A percentile compares a stretch with the other conserved stretches of the same genome.
phyloP scores from a whole-genome alignment of 2,113 vertebrate species.

The Dermatemys mawii region DNA sequence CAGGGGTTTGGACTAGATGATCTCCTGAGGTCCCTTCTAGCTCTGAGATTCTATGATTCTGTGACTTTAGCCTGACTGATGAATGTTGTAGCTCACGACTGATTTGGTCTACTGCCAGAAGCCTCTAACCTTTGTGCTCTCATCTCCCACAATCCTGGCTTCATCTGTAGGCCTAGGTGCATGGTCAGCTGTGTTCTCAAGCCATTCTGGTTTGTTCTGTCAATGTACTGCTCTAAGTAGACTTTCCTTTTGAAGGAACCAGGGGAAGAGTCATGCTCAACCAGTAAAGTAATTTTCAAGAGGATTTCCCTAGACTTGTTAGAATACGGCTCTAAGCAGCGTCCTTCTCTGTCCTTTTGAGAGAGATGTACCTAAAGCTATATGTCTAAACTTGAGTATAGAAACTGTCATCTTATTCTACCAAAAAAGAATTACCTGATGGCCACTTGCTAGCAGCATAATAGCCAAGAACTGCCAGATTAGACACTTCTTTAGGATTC shows the following conservation, averaged over 20 bases:
- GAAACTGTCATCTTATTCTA: not conserved
- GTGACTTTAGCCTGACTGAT: not conserved
- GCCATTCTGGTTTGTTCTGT: not conserved
- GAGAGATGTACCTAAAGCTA: not conserved
- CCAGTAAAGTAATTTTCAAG: not conserved
- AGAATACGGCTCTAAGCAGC: too few relatives aligned
- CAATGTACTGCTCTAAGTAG: not conserved
- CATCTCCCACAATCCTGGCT: not conserved
- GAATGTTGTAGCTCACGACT: not conserved
- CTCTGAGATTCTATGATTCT: too few relatives aligned
- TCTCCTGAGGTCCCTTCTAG: too few relatives aligned
- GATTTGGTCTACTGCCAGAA: not conserved
- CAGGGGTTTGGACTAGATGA: too few relatives aligned
- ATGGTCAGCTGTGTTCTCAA: not conserved
- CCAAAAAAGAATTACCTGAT: not conserved
- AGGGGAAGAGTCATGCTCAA: not conserved
- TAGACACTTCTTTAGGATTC: not conserved
- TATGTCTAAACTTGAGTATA: not conserved
- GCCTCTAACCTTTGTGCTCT: not conserved
- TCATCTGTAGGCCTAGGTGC: not conserved
- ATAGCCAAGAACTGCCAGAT: not conserved
- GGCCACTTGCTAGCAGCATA: not conserved
- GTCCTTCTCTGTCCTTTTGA: not conserved
- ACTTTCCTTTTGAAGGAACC: not conserved
- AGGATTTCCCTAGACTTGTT: not conserved